Evolutionary conservation across 2,113 vertebrate genomes (phyloP).

Genomic region (Callopanchax toddi): DNA sequence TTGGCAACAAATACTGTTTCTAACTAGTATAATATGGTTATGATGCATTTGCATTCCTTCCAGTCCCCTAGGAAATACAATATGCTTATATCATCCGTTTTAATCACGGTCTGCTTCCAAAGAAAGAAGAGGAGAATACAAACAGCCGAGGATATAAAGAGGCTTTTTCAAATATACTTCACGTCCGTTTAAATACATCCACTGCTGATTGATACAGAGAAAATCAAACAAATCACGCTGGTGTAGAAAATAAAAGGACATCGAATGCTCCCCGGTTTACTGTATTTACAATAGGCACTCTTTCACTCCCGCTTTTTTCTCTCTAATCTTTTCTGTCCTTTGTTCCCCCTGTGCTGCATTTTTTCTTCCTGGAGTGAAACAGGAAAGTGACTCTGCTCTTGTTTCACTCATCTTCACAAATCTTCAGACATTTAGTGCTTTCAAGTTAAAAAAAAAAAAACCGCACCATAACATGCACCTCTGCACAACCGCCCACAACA

Average conservation of each 20-base stretch:
- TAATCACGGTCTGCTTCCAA: conserved; percentile 74
- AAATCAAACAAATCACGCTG: conserved; percentile 69
- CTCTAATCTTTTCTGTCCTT: conserved; percentile 6
- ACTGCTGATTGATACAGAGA: conserved; percentile 63
- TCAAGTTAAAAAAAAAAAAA: conserved; percentile 27
- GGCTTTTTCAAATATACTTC: conserved; percentile 64
- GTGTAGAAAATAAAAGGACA: conserved; percentile 34
- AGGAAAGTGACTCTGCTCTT: conserved; percentile 37
- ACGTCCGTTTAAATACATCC: conserved; percentile 63
- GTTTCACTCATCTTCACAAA: conserved; percentile 32
- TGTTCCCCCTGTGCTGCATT: conserved; percentile 11
- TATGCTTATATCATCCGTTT: conserved; percentile 77
- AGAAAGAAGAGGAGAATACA: conserved; percentile 72
- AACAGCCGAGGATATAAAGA: conserved; percentile 66
- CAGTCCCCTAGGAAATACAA: conserved; percentile 76
- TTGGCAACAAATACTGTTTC: conserved; percentile 57
- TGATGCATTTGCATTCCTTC: conserved; percentile 81
- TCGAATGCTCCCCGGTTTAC: conserved; percentile 36
- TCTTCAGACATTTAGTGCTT: conserved; percentile 33
- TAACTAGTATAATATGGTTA: conserved; percentile 79
- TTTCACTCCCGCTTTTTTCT: conserved; percentile 37
- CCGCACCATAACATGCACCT: conserved; percentile 50
- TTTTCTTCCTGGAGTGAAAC: conserved; percentile 24
- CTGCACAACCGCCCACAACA: conserved; percentile 58
- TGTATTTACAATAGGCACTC: conserved; percentile 49